Evolutionary conservation across 2,797 vertebrate species (phyloP), one percentile per base, ranked within the genome.

Genomic region (Lithobates sylvaticus): DNA sequence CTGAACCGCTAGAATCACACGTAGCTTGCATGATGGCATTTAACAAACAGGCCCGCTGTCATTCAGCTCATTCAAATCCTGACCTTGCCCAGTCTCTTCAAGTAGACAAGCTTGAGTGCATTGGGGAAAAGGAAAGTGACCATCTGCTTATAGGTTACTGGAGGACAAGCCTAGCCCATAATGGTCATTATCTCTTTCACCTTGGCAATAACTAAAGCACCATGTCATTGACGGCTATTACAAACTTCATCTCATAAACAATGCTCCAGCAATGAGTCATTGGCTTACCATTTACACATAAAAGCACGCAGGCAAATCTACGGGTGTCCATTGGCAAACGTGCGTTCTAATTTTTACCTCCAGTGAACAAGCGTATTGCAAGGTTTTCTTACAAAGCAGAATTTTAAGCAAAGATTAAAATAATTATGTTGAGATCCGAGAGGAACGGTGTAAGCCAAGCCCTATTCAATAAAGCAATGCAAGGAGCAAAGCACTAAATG

Each of bases 101-200:
- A 70, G 72, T 58, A 80, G 77, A 75, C 58, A 50, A 18, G 29
- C 36, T 83, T 54, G 21, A 65, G n/a, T 75, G 54, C 78, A 76
- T 86, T 81, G 81, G 71, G 42, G 84, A 67, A 69, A 42, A 70
- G 26, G 64, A 81, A 81, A 73, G 72, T 68, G 71, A 86, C 84
- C 84, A 86, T 86, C 84, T 86, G 84, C 47, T 86, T 81, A 47
- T 76, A 81, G 64, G 78, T 76, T 76, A 76, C 58, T 9, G 16
- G 29, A 27, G 36, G 74, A 50, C 32, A 73, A 36, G 21, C 78
- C 54, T 34, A 39, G 61, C 58, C 44, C 61, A 81, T 86, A 76
- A 81, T 39, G n/a, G 67, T 70, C 70, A 73, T 50, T 81, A 76
- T 39, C 26, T 36, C 72, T 81, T 42, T 81, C 72, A 86, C 78